phyloP scores from a whole-genome alignment of 2,113 vertebrate species.

The Microtus pennsylvanicus region DNA sequence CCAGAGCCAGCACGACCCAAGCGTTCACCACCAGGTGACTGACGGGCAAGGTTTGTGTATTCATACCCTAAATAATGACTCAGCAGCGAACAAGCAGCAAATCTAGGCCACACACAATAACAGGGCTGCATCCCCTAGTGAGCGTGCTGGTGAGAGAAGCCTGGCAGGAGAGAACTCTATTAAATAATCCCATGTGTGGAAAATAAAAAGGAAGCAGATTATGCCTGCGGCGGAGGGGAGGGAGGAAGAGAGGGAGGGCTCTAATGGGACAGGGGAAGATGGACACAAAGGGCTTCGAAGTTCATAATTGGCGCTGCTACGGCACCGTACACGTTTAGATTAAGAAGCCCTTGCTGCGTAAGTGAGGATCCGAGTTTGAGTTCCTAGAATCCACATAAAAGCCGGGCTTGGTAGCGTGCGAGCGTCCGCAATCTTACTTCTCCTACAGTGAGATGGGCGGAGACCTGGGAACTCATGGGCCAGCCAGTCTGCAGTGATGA shows the following conservation, averaged over 20 bases:
- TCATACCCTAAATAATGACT: not conserved
- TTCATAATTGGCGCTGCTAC: not conserved
- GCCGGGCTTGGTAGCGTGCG: not conserved
- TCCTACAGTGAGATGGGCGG: not conserved
- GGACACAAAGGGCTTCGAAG: not conserved
- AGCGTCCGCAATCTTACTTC: not conserved
- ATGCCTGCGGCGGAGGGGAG: not conserved
- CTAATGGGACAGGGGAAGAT: not conserved
- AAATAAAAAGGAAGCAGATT: not conserved
- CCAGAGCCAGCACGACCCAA: not conserved
- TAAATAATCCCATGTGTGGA: not conserved
- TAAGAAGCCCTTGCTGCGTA: not conserved
- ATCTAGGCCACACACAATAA: too few relatives aligned
- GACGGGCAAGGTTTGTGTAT: not conserved
- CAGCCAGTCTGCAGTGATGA: not conserved
- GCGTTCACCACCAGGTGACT: not conserved
- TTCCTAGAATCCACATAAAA: not conserved
- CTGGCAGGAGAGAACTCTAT: not conserved
- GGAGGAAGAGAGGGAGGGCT: too few relatives aligned
- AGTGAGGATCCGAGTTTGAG: not conserved
- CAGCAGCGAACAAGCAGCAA: not conserved
- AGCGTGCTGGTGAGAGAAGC: not conserved
- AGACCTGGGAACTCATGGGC: not conserved
- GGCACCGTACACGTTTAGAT: not conserved
- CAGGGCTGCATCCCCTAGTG: not conserved